Conservation (phyloP, 2,113 vertebrate genomes). For the Heteronetta atricapilla region DNA sequence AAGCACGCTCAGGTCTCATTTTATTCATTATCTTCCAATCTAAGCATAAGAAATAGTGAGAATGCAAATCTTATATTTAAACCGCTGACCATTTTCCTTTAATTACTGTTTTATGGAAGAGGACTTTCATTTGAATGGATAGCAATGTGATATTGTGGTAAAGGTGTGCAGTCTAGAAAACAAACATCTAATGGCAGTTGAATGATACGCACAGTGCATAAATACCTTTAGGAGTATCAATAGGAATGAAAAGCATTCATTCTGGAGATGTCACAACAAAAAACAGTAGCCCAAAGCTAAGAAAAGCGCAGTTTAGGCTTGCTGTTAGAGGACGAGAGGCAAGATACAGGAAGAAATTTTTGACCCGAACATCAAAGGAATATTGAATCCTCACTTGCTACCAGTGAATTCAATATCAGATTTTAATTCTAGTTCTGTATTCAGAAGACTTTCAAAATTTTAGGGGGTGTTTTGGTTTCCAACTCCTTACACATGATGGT, state of each 20-base stretch:
- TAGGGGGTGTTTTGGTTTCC: not conserved
- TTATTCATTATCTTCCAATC: not conserved
- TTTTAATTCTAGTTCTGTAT: not conserved
- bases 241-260: slow-evolving; percentile 32
- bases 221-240: not conserved
- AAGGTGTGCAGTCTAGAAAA: not conserved
- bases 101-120: too few species aligned
- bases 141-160: not conserved
- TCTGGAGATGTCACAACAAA: slow-evolving; percentile 20
- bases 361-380: not conserved
- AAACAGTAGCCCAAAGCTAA: slow-evolving; percentile 31
- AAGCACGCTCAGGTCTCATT: not conserved
- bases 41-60: not conserved
- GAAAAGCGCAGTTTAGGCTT: not conserved
- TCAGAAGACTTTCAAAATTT: not conserved
- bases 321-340: not conserved
- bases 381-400: not conserved
- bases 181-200: not conserved
- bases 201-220: not conserved
- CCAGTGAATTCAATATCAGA: not conserved
- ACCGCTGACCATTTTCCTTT: too few species aligned
- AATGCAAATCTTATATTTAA: too few species aligned
- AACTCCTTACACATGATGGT: not conserved
- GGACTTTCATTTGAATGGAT: too few species aligned
- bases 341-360: not conserved